Evolutionary conservation across 2,888 invertebrate genomes (phyloP), one percentile per base, ranked within the genome.

Genomic region (Acleris laterana): DNA sequence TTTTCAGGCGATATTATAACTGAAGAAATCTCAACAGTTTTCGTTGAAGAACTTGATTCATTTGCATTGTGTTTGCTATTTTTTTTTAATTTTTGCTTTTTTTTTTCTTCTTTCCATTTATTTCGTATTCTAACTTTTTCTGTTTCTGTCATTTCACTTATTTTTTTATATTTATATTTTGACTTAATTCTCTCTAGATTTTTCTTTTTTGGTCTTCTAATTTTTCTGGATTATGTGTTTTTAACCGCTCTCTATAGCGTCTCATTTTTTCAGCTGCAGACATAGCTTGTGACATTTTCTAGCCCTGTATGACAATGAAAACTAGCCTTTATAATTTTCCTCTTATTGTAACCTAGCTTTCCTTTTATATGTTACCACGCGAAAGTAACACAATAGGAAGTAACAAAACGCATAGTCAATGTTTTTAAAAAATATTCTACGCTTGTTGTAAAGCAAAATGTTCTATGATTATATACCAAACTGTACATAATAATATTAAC

Each of bases 341-440:
- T 60, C 51, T n/a, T n/a, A n/a, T n/a, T n/a, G n/a, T n/a, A n/a
- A n/a, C n/a, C n/a, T n/a, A n/a, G n/a, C n/a, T 60, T 59, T 59
- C 20, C 38, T 32, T 38, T 17, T 2, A 60, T 51, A 51, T 25
- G 60, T 60, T 50, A 60, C 60, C 51, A 60, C 38, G 22, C 42
- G n/a, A 60, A 60, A 60, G 38, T 60, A 51, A 60, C 60, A 38
- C 19, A 60, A 60, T 13, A 50, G 16, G 42, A 60, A 60, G 58
- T 60, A 42, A 51, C 60, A 50, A 19, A 50, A 38, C 19, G 32
- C 48, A 32, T 49, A 38, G 13, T 59, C 38, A 32, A 49, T 38
- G 28, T 32, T 49, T 49, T 59, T n/a, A n/a, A n/a, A n/a, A n/a
- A 19, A 59, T 59, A 32, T 16, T 49, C 49, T 46, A 11, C n/a